Conservation (phyloP, 2,113 vertebrate genomes). For the Antennarius striatus region DNA sequence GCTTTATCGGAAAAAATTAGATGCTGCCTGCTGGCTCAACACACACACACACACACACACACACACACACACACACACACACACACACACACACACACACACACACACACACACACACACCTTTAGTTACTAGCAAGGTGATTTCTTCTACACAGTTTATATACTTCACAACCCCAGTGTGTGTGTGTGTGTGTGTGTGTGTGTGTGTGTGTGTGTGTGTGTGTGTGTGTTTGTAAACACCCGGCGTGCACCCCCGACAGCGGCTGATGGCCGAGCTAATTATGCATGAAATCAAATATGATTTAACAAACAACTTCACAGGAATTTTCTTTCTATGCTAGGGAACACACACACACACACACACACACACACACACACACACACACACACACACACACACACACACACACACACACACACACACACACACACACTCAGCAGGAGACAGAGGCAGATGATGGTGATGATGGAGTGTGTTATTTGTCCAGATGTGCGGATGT, state of each 20-base stretch:
- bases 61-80: constrained; percentile 4
- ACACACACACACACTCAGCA: constrained; percentile 41
- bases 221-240: constrained; percentile 20
- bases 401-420: constrained; percentile 15
- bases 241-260: constrained; percentile 44
- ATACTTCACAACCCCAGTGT: constrained; percentile 6
- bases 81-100: constrained; percentile 20
- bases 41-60: constrained; percentile 15
- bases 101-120: not conserved
- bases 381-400: constrained; percentile 14
- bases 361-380: constrained; percentile 1
- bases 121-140: constrained; percentile 10
- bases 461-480: not conserved
- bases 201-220: constrained; percentile 21
- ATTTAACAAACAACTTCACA: constrained; percentile 74
- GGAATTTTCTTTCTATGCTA: constrained; percentile 24
- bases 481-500: too few species aligned
- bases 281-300: constrained; percentile 83
- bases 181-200: constrained; percentile 14
- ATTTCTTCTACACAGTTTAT: constrained; percentile 1
- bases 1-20: constrained; percentile 53
- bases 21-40: constrained; percentile 45
- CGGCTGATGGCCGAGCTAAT: constrained; percentile 77
- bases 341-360: constrained; percentile 15
- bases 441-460: constrained; percentile 32